Evolutionary conservation across 2,113 vertebrate genomes (phyloP).

Genomic region (Ariopsis seemanni): DNA sequence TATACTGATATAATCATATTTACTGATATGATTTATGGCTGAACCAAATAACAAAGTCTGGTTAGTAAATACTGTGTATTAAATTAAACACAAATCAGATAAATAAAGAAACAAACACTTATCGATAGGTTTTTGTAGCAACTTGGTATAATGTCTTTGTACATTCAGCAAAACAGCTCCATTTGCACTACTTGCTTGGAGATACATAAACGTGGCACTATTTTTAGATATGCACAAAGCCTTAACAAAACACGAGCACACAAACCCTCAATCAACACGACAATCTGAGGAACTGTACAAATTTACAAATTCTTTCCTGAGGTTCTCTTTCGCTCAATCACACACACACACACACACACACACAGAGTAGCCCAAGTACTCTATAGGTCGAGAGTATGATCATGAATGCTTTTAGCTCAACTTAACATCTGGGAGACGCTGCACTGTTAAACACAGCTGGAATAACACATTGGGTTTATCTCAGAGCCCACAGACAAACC

Average conservation of each 20-base stretch:
- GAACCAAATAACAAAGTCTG: too few relatives aligned
- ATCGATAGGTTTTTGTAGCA: slow-evolving; percentile 56
- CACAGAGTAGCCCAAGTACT: slow-evolving; percentile 68
- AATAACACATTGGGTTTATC: slow-evolving; percentile 15
- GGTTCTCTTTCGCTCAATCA: slow-evolving; percentile 68
- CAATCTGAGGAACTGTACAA: slow-evolving; percentile 44
- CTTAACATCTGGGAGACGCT: slow-evolving; percentile 67
- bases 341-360: slow-evolving; percentile 70
- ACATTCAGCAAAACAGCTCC: slow-evolving; percentile 45
- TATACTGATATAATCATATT: too few relatives aligned
- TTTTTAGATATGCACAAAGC: slow-evolving; percentile 41
- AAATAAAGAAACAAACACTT: slow-evolving; percentile 27
- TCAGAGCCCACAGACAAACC: not conserved
- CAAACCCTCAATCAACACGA: slow-evolving; percentile 31
- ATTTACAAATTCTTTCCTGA: slow-evolving; percentile 98
- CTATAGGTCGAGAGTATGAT: not conserved
- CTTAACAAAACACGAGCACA: slow-evolving; percentile 43
- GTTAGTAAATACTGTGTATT: not conserved
- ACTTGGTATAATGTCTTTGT: slow-evolving; percentile 70
- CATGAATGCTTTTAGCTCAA: slow-evolving; percentile 20
- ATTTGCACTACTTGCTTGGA: slow-evolving; percentile 47
- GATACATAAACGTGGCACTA: slow-evolving; percentile 44
- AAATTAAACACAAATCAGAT: not conserved
- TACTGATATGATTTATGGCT: not conserved
- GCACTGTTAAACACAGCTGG: slow-evolving; percentile 75